Percentiles rank a stretch among this genome's conserved stretches.
Evolutionary conservation across 2,113 vertebrate species (phyloP).

Genomic region (Labrus mixtus): DNA sequence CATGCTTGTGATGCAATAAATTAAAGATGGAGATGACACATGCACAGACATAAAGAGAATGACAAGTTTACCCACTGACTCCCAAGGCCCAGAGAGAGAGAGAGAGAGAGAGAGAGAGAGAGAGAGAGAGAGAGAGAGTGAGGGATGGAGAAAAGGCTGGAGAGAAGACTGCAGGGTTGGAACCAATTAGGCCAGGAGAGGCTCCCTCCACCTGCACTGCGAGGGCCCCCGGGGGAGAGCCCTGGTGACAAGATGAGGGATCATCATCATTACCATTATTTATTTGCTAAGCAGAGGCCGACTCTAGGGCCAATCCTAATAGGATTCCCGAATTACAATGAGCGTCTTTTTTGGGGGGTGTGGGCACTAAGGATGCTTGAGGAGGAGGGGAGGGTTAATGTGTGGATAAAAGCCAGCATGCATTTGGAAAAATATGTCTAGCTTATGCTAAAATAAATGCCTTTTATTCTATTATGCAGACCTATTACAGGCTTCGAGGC

Average conservation of each 20-base stretch:
- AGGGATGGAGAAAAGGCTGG: slow-evolving; percentile 77
- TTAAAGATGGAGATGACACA: slow-evolving; percentile 50
- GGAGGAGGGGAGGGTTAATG: slow-evolving; percentile 45
- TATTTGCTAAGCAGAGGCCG: slow-evolving; percentile 86
- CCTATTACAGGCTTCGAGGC: slow-evolving; percentile 17
- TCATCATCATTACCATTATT: slow-evolving; percentile 89
- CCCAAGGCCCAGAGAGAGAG: slow-evolving; percentile 40
- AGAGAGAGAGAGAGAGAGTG: slow-evolving; percentile 75
- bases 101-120: slow-evolving; percentile 45
- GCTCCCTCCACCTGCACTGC: slow-evolving; percentile 74
- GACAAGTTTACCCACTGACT: slow-evolving; percentile 56
- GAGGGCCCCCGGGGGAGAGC: slow-evolving; percentile 74
- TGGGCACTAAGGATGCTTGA: slow-evolving; percentile 43
- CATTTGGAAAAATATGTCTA: slow-evolving; percentile 34
- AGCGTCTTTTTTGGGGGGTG: slow-evolving; percentile 68
- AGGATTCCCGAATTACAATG: slow-evolving; percentile 83
- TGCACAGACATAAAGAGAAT: slow-evolving; percentile 25
- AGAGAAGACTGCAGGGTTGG: slow-evolving; percentile 81
- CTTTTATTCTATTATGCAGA: slow-evolving; percentile 57
- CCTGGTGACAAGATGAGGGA: slow-evolving; percentile 86
- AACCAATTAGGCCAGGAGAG: slow-evolving; percentile 84
- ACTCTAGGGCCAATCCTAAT: slow-evolving; percentile 84
- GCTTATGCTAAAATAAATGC: slow-evolving; percentile 34
- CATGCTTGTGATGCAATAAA: slow-evolving; percentile 53
- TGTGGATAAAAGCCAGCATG: slow-evolving; percentile 41